phyloP scores from a whole-genome alignment of 2,888 invertebrate species.

The Stratiomys singularior region DNA sequence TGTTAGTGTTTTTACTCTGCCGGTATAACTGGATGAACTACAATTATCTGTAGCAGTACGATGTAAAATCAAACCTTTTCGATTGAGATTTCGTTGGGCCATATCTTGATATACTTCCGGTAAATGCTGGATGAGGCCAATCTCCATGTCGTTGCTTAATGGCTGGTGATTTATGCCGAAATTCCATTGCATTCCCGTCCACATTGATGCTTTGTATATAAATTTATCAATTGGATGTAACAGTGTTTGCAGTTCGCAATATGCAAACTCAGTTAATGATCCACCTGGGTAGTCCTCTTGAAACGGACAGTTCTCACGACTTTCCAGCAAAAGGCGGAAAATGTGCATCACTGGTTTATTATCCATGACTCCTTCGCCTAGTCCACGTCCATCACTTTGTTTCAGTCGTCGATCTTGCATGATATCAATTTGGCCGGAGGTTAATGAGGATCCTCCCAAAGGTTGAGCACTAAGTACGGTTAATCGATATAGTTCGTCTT shows the following conservation, averaged over 20 bases:
- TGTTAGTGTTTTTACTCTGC: slow-evolving; percentile 56
- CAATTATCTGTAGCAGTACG: slow-evolving; percentile 68
- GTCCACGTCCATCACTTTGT: slow-evolving; percentile 93
- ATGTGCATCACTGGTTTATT: slow-evolving; percentile 86
- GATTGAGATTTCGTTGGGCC: slow-evolving; percentile 33
- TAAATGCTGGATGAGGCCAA: slow-evolving; percentile 67
- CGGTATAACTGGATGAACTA: slow-evolving; percentile 53
- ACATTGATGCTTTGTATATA: slow-evolving; percentile 63
- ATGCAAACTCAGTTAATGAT: slow-evolving; percentile 68
- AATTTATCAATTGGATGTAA: slow-evolving; percentile 63
- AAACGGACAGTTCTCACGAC: slow-evolving; percentile 63
- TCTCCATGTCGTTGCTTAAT: slow-evolving; percentile 62
- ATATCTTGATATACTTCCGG: slow-evolving; percentile 44
- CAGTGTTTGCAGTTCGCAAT: slow-evolving; percentile 67
- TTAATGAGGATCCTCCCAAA: slow-evolving; percentile 73
- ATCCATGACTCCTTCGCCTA: slow-evolving; percentile 91
- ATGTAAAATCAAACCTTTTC: slow-evolving; percentile 68
- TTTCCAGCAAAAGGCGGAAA: slow-evolving; percentile 84
- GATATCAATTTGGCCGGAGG: slow-evolving; percentile 70
- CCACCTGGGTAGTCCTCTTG: slow-evolving; percentile 66
- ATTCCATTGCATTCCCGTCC: slow-evolving; percentile 59
- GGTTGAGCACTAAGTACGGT: slow-evolving; percentile 85
- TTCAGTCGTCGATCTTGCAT: slow-evolving; percentile 94
- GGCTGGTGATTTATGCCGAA: slow-evolving; percentile 61
- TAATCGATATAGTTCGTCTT: slow-evolving; percentile 77